Percentiles rank a stretch among this genome's conserved stretches.
These are phyloP conservation scores for Heliocidaris tuberculata DNA, from an alignment of 35 echinoderm and acorn worm genomes.

Conservation along the genomic window DNA sequence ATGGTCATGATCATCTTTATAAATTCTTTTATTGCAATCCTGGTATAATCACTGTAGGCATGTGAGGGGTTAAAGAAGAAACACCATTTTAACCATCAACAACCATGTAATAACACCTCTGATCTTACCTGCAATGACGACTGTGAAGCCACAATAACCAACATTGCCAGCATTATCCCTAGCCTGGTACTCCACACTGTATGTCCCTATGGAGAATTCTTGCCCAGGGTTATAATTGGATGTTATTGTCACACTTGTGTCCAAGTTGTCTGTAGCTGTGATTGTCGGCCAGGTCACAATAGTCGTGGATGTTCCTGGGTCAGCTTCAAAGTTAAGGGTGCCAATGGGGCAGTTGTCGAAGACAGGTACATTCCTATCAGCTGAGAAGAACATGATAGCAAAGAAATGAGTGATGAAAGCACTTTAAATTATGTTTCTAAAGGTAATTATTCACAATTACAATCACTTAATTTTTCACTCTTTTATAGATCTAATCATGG, in stretches of 20 bases:
- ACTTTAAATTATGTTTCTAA: no score
- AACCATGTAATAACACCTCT: neutral
- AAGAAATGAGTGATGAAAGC: neutral
- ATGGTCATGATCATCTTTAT: no score
- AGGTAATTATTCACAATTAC: no score
- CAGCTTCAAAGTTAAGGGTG: neutral
- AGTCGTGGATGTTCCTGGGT: neutral
- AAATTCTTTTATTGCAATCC: no score
- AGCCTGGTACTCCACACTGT: constrained; percentile 39
- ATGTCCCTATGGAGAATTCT: neutral
- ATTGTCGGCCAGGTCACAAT: constrained; percentile 20
- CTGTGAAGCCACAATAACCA: constrained; percentile 24
- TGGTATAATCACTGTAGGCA: no score
- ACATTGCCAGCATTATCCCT: constrained; percentile 6
- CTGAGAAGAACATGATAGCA: neutral
- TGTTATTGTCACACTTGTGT: neutral
- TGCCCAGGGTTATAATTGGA: constrained; percentile 24
- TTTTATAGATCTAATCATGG: no score
- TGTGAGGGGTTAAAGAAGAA: no score
- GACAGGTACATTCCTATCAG: constrained; percentile 5
- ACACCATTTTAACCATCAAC: no score
- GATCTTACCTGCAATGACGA: neutral
- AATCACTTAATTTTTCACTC: no score
- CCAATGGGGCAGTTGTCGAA: constrained; percentile 34
- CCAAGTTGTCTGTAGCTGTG: neutral